Conservation (phyloP, 2,113 vertebrate genomes). For the Actenoides lindsayi region DNA sequence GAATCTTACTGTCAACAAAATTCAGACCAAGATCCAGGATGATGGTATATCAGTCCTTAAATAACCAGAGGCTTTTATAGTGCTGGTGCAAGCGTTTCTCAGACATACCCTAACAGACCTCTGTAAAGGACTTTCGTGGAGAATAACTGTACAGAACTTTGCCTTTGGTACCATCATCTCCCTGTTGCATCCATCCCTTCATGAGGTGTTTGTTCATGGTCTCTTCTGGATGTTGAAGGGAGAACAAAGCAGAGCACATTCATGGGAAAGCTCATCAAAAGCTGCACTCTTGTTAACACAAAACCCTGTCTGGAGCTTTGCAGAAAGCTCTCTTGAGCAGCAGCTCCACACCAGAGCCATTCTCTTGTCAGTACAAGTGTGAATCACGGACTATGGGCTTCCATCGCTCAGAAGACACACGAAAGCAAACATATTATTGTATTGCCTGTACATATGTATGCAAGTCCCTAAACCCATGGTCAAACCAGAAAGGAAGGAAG, state of each 20-base stretch:
- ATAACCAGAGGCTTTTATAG: neutral
- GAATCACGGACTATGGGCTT: neutral
- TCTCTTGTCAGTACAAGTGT: neutral
- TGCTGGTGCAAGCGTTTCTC: neutral
- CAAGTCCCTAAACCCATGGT: neutral
- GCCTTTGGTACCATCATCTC: neutral
- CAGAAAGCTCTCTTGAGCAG: neutral
- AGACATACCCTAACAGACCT: neutral
- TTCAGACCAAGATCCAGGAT: neutral
- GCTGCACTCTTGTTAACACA: neutral
- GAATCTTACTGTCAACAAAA: neutral
- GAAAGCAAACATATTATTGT: neutral
- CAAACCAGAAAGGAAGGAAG: neutral
- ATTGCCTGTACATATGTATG: accelerated
- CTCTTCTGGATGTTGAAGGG: accelerated
- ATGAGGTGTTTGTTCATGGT: neutral
- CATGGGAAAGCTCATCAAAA: neutral
- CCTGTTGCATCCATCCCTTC: neutral
- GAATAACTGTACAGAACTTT: neutral
- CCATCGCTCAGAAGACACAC: neutral
- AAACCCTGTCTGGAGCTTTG: neutral
- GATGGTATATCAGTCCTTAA: neutral
- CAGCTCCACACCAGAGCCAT: neutral
- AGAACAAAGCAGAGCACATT: neutral
- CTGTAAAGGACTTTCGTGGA: neutral